Evolutionary conservation across 64 coral and sea anemone species (phyloP), one percentile per base, ranked within the genome.

Genomic region (Montipora cactus): DNA sequence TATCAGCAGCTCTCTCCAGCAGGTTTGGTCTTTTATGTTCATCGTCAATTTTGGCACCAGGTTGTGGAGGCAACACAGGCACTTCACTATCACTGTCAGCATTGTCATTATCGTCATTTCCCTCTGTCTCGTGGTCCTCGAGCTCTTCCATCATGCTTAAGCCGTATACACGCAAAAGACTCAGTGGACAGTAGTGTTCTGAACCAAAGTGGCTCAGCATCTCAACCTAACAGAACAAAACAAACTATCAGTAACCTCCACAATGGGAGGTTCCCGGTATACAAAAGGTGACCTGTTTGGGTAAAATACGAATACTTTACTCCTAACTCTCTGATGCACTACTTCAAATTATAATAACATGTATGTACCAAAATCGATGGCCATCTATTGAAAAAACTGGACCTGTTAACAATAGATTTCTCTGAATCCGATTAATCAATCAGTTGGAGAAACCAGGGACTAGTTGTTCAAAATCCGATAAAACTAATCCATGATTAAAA

Each of bases 121-220:
- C 89, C 22, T 74, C 96, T 74, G 23, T 93, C 61, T 99, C 98
- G 3, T 99, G 98, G 67, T 99, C 98, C 79, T 99, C 98, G 18
- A 95, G 90, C 49, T 99, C 98, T 77, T 99, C 98, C 47, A 99
- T 92, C 98, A 99, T 99, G 49, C 95, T 96, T 7, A 66, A 90
- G 12, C 98, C 98, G 87, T 90, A 94, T 52, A 99, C 98, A 51
- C 95, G 89, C 11, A 98, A 87, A 58, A 99, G 85, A 46, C 95
- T 99, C 79, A 96, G 79, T 20, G 98, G 98, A 78, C 98, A 99
- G 80, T 99, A 99, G 75, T 99, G 98, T 46, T 99, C 92, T 8
- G 84, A 92, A 8, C 95, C 98, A 90, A 96, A 96, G 50, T 99
- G 98, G 94, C 95, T 99, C 16, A 99, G 50, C 98, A 96, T 96